Evolutionary conservation across 2,888 invertebrate species (phyloP).

Genomic region (Stegophylla sp.): DNA sequence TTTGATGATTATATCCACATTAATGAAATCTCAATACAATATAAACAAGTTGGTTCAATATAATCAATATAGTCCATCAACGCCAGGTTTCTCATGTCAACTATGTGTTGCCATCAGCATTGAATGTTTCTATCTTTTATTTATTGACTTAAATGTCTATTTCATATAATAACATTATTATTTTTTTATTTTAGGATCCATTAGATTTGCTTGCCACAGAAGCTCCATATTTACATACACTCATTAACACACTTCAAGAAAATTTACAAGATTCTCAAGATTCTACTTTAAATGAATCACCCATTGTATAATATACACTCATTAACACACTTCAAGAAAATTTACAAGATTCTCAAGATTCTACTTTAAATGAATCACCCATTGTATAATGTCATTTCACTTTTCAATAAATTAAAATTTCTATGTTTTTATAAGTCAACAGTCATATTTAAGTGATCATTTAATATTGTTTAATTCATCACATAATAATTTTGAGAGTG

Average conservation of each 20-base stretch:
- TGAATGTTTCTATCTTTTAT: no score
- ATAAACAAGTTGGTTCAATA: no score
- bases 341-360: conserved; percentile 6
- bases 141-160: neutral
- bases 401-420: no score
- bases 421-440: no score
- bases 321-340: conserved; percentile 1
- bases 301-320: neutral
- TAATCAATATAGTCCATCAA: no score
- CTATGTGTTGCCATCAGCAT: neutral
- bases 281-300: neutral
- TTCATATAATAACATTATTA: neutral
- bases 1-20: no score
- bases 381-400: no score
- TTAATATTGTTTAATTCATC: no score
- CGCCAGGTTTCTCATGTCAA: no score
- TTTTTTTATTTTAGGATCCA: conserved; percentile 21
- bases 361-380: neutral
- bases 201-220: neutral
- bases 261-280: conserved; percentile 16
- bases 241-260: conserved; percentile 1
- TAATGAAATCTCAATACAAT: no score
- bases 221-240: conserved; percentile 28
- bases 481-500: no score
- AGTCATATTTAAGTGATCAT: no score